phyloP scores from a whole-genome alignment of 2,888 invertebrate genomes.

The Pyrrhopygopsis socrates region DNA sequence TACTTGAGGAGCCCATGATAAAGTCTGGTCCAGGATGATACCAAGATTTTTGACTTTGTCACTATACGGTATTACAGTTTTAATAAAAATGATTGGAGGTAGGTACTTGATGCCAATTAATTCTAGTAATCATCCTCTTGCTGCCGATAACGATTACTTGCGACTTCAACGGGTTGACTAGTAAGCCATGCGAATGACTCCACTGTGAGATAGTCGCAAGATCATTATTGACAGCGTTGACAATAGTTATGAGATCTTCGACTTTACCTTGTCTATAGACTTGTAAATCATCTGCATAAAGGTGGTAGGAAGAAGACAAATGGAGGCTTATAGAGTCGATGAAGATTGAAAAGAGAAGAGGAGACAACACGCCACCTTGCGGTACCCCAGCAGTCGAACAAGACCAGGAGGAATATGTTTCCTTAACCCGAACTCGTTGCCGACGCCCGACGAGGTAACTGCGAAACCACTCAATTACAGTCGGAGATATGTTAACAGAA shows the following conservation, averaged over 20 bases:
- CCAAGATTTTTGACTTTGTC: slow-evolving; percentile 8
- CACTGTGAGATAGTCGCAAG: not conserved
- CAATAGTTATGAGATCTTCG: not conserved
- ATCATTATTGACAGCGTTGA: slow-evolving; percentile 7
- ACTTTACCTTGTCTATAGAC: not conserved
- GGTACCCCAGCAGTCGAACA: not conserved
- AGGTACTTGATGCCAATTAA: not conserved
- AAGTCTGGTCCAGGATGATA: not conserved
- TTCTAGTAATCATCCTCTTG: not conserved
- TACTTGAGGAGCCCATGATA: slow-evolving; percentile 5
- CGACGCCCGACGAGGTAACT: not conserved
- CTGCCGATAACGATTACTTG: slow-evolving; percentile 7
- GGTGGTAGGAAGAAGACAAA: not conserved
- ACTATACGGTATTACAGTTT: not conserved
- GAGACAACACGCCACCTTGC: slow-evolving; percentile 17
- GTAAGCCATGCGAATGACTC: not conserved
- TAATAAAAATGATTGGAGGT: slow-evolving; percentile 3
- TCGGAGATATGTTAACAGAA: not conserved
- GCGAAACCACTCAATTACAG: slow-evolving; percentile 7
- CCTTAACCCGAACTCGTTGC: not conserved
- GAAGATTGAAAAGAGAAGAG: not conserved
- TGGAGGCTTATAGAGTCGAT: slow-evolving; percentile 10
- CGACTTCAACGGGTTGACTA: slow-evolving; percentile 17
- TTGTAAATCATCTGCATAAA: slow-evolving; percentile 12
- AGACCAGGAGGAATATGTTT: not conserved